These are phyloP conservation scores for Pogonomyrmex barbatus DNA, from an alignment of 1,140 invertebrate genomes.

Conservation along the genomic window DNA sequence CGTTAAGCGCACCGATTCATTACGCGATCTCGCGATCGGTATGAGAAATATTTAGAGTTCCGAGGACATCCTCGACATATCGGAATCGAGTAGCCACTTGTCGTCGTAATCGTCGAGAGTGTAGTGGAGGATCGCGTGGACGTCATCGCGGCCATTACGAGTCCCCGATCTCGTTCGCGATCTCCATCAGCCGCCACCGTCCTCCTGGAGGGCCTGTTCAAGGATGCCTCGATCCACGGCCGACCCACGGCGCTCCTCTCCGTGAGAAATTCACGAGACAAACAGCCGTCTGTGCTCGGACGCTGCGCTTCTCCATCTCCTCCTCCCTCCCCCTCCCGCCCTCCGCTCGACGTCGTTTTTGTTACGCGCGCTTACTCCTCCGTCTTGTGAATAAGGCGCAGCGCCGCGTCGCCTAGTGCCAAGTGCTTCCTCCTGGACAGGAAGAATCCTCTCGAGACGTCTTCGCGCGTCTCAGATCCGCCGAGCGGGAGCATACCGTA, in stretches of 20 bases:
- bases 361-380: slow-evolving; percentile 35
- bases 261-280: slow-evolving; percentile 72
- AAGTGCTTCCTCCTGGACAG: slow-evolving; percentile 65
- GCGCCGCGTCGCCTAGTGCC: slow-evolving; percentile 27
- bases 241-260: slow-evolving; percentile 8
- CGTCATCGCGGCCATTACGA: slow-evolving; percentile 74
- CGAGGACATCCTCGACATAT: slow-evolving; percentile 45
- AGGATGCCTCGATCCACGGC: slow-evolving; percentile 21
- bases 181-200: slow-evolving; percentile 35
- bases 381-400: slow-evolving; percentile 40
- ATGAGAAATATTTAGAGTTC: slow-evolving; percentile 46
- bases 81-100: slow-evolving; percentile 61
- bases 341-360: slow-evolving; percentile 41
- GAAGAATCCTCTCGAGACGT: slow-evolving; percentile 64
- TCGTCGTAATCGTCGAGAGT: slow-evolving; percentile 55
- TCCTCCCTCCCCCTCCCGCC: not conserved
- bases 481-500: slow-evolving; percentile 25
- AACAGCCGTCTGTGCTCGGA: slow-evolving; percentile 65
- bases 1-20: slow-evolving; percentile 9
- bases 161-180: slow-evolving; percentile 63
- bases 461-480: slow-evolving; percentile 2
- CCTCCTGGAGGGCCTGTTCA: slow-evolving; percentile 59
- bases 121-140: slow-evolving; percentile 60
- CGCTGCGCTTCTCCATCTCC: not conserved
- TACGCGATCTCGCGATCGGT: not conserved